Evolutionary conservation across 2,888 invertebrate species (phyloP).

Genomic region (Thysanoteuthis rhombus): DNA sequence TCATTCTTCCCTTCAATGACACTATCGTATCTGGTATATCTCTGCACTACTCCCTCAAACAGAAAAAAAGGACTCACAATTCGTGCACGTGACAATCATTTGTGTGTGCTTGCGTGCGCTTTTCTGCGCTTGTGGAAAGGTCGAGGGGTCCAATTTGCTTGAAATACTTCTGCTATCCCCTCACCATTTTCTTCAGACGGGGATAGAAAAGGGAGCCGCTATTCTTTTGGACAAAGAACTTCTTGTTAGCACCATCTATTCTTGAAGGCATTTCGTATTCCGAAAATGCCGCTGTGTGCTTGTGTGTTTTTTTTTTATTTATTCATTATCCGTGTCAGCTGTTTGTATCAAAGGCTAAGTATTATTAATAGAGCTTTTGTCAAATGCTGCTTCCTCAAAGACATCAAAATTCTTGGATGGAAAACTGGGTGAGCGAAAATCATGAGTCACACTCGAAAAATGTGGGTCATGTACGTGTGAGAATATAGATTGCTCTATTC

Average conservation of each 20-base stretch:
- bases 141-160: neutral
- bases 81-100: too few species aligned
- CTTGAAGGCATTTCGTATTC: neutral
- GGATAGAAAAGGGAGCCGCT: neutral
- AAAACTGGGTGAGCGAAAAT: neutral
- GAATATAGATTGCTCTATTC: neutral
- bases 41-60: too few species aligned
- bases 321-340: neutral
- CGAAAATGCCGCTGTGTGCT: neutral
- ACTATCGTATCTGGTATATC: too few species aligned
- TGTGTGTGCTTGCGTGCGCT: too few species aligned
- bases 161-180: neutral
- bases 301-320: neutral
- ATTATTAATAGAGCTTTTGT: conserved; percentile 12
- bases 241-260: neutral
- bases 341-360: neutral
- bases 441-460: neutral
- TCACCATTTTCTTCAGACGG: neutral
- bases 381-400: neutral
- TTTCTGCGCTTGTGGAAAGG: neutral
- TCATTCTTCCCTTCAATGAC: too few species aligned
- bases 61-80: too few species aligned
- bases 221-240: neutral
- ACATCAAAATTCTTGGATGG: neutral
- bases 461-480: neutral